Base-by-base conservation (phyloP, 1,140 invertebrate genomes). In the Psix sp. region DNA sequence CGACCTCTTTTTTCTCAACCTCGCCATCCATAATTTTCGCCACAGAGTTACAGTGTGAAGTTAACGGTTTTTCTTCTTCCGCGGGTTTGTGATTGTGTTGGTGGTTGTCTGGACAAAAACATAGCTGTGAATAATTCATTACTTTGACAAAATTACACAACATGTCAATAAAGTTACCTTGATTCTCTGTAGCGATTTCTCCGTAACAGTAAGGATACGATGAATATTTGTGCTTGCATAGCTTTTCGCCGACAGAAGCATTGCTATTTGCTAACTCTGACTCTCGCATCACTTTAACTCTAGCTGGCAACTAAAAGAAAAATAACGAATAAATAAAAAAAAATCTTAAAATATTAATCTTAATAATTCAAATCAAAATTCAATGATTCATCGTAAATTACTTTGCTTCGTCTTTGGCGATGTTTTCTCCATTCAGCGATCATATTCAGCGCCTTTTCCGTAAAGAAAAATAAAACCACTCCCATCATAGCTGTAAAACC, bases 381-480 rank as follows among this genome's bases (percentile, higher is more conserved):
- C n/a, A 1, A 29, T 29, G 7, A 29, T 10, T n/a, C 26, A 29
- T 3, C 26, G n/a, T 2, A 46, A 40, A 40, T 0, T 11, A 88
- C 88, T 78, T 89, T 87, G 40, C 81, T 89, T 51, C 90, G 90
- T 80, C 90, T 88, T 67, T 90, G 89, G 17, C 88, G 87, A 40
- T 88, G 86, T 77, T 94, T 94, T 20, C 92, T 88, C 92, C 93
- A 94, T 80, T 94, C 93, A 0, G 92, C 91, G n/a, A 93, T 88
- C 68, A 95, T 88, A 3, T 92, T 93, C 15, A 97, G 85, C 1
- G 93, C 89, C 82, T 94, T 93, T 82, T 97, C 95, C 6, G 92
- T 94, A 49, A 95, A 91, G 82, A 96, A 97, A 84, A 97, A 97
- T 80, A 96, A 90, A 1, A 94, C 92, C n/a, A 97, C 89, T 11